Evolutionary conservation across 1,140 invertebrate genomes (phyloP), one percentile per base, ranked within the genome.

Genomic region (Kradibia gibbosae): DNA sequence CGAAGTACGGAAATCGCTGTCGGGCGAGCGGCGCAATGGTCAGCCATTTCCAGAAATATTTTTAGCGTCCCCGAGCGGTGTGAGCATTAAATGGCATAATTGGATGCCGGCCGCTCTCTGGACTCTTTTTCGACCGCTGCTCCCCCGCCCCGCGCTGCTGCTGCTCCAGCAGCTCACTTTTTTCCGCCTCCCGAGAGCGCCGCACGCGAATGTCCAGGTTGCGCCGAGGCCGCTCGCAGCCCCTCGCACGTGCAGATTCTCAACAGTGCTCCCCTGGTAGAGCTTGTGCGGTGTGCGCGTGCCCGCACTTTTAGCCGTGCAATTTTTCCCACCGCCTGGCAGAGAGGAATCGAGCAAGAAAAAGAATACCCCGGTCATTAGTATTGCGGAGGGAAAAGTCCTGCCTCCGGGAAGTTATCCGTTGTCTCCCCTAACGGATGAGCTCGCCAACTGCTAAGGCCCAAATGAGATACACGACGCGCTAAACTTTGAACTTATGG

Each of bases 31-130:
- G 7, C 50, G 10, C 3, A 53, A 11, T 11, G 22, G 50, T 53
- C 50, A 42, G 75, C 20, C 39, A 34, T 77, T 77, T 77, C 65
- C 31, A 45, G 75, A 65, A n/a, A 77, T 77, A 77, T 77, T 77
- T 77, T 28, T 42, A 36, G 25, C 50, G 20, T 53, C 50, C 50
- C 10, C 20, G 20, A 22, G 20, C 50, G 50, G 50, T 74, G 72
- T 57, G 31, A n/a, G 31, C 72, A 57, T 74, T 74, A 74, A 74
- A 74, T 57, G 28, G 31, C n/a, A 74, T 74, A 74, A 74, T 74
- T 74, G 72, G 53, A 74, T 74, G 39, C 39, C 50, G 53, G 57
- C 34, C 53, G 11, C 39, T 31, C 72, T 57, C 31, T 22, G 72
- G 53, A 20, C 28, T 62, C 25, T 77, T 17, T 65, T 48, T n/a